These are phyloP conservation scores for Serranus cabrilla DNA, from an alignment of 2,797 vertebrate species.

Conservation along the genomic window DNA sequence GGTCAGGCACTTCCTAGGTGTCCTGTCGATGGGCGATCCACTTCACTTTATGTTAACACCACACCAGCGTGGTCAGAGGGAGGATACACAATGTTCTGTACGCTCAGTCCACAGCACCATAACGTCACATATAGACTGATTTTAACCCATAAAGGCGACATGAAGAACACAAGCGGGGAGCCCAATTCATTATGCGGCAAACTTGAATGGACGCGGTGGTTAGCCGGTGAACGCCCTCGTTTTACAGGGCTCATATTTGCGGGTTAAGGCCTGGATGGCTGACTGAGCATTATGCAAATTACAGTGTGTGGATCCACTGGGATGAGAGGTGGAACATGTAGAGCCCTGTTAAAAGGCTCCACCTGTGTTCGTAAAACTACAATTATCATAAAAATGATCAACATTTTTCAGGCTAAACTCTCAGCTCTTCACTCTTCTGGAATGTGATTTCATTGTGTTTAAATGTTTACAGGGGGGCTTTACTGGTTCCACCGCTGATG, in stretches of 20 bases:
- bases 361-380: neutral
- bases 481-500: conserved; percentile 59
- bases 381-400: conserved; percentile 29
- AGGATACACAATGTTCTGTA: neutral
- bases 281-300: conserved; percentile 28
- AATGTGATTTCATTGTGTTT: conserved; percentile 58
- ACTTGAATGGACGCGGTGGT: conserved; percentile 4
- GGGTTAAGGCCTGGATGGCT: neutral
- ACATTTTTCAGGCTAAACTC: conserved; percentile 48
- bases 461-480: conserved; percentile 61
- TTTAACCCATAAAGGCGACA: conserved; percentile 4
- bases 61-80: neutral
- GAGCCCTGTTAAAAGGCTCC: neutral
- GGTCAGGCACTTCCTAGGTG: neutral
- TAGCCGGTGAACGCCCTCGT: conserved; percentile 8
- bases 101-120: neutral
- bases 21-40: neutral
- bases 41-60: neutral
- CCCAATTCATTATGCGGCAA: neutral
- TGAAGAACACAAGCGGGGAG: neutral
- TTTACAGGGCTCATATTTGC: conserved; percentile 30
- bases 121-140: neutral
- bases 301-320: neutral
- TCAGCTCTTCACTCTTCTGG: conserved; percentile 19
- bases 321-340: neutral